A percentile compares a stretch with the other conserved stretches of the same genome.
Conservation (phyloP, 2,797 vertebrate genomes). For the Urocyon cinereoargenteus region DNA sequence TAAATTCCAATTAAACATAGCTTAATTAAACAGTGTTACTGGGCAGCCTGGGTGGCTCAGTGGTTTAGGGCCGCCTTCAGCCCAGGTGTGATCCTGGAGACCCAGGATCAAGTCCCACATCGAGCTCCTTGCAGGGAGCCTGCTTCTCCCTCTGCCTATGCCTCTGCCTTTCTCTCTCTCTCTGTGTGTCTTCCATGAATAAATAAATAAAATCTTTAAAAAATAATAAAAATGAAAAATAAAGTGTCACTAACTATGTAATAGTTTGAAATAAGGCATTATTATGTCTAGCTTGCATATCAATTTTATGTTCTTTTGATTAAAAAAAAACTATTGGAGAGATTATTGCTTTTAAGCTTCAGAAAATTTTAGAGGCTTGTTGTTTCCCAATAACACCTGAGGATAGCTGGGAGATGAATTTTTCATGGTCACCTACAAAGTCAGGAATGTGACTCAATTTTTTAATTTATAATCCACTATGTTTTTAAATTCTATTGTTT, state of each 20-base stretch:
- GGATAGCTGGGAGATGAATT: neutral
- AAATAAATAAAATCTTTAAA: no score
- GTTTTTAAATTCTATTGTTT: neutral
- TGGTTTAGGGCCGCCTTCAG: no score
- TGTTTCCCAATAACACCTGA: neutral
- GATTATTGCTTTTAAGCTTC: neutral
- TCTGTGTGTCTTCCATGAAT: no score
- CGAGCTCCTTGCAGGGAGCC: no score
- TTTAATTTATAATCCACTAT: neutral
- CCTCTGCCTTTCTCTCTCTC: no score
- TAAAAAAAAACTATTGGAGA: neutral
- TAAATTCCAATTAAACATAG: slow-evolving; percentile 38
- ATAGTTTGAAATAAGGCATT: neutral
- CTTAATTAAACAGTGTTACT: slow-evolving; percentile 10
- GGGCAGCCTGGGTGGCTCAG: no score
- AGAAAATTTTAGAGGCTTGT: neutral
- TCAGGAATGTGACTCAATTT: neutral
- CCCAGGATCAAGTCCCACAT: no score
- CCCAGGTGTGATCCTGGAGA: no score
- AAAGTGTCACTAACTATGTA: neutral
- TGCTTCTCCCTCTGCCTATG: no score
- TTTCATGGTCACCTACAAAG: neutral
- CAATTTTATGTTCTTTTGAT: neutral
- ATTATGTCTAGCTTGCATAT: neutral
- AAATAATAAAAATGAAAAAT: no score